A percentile compares a stretch with the other conserved stretches of the same genome.
phyloP scores from a whole-genome alignment of 1,140 invertebrate genomes.

The Drosophila kepulauana region DNA sequence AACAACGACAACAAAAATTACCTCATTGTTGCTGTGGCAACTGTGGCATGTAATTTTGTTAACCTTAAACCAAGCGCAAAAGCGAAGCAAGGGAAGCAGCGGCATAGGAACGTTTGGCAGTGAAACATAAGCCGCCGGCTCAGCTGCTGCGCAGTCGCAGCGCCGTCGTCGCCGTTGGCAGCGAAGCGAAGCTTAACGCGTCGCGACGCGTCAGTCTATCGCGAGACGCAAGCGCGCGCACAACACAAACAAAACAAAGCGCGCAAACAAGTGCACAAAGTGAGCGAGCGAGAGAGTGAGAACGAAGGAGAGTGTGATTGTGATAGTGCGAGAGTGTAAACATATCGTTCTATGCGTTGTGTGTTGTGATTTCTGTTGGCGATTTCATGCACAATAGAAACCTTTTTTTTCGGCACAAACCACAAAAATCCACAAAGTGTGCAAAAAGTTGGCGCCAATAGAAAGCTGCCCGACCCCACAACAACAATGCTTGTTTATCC shows the following conservation, averaged over 20 bases:
- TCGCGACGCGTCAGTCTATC: constrained; percentile 51
- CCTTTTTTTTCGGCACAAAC: constrained; percentile 49
- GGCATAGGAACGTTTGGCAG: constrained; percentile 32
- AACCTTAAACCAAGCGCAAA: constrained; percentile 44
- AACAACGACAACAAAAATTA: constrained; percentile 11
- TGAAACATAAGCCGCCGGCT: constrained; percentile 47
- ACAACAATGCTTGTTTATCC: not conserved
- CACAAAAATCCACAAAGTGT: constrained; percentile 76
- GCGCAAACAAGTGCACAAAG: constrained; percentile 34
- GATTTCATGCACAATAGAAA: constrained; percentile 63
- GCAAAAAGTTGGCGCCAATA: constrained; percentile 51
- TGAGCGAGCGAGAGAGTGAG: constrained; percentile 14
- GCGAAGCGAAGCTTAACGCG: constrained; percentile 1
- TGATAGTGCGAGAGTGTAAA: constrained; percentile 1
- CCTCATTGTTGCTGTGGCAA: constrained; percentile 51
- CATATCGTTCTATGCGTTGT: constrained; percentile 46
- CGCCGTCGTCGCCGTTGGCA: constrained; percentile 9
- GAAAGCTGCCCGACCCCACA: constrained; percentile 48
- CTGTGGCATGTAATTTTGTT: constrained; percentile 59
- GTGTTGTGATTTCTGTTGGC: constrained; percentile 22
- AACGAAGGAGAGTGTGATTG: not conserved
- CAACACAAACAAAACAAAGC: constrained; percentile 46
- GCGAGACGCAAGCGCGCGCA: constrained; percentile 70
- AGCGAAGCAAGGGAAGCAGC: not conserved
- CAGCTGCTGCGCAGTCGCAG: constrained; percentile 36